These are phyloP conservation scores for Bombus consobrinus DNA, from an alignment of 1,140 invertebrate species.

Conservation along the genomic window DNA sequence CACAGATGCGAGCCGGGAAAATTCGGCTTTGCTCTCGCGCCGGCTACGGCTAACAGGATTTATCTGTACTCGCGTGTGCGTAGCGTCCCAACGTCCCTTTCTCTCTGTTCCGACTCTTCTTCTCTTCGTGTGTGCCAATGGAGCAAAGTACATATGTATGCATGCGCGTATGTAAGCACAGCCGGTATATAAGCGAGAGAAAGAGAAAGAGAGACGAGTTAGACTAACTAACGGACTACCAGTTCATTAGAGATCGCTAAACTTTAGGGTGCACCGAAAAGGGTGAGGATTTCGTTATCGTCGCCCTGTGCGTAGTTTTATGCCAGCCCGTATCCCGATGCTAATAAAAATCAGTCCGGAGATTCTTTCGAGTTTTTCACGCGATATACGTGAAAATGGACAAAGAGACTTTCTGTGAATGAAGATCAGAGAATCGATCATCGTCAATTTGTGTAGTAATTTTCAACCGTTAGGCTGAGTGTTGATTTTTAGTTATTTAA, in stretches of 20 bases:
- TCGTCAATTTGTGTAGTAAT: no score
- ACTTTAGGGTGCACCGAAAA: constrained; percentile 66
- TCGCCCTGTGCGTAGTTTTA: constrained; percentile 29
- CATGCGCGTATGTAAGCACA: constrained; percentile 25
- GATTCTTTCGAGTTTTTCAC: not conserved
- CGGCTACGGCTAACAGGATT: constrained; percentile 71
- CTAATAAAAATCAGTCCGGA: constrained; percentile 36
- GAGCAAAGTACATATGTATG: constrained; percentile 39
- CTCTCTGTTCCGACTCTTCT: constrained; percentile 11
- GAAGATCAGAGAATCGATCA: no score
- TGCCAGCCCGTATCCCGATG: constrained; percentile 34
- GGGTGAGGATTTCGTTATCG: constrained; percentile 71
- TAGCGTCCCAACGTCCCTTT: constrained; percentile 44
- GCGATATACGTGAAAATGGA: not conserved
- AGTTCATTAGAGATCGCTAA: constrained; percentile 74
- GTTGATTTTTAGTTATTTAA: no score
- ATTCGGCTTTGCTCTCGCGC: constrained; percentile 65
- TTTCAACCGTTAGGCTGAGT: no score
- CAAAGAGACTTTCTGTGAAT: not conserved
- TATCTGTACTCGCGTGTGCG: constrained; percentile 67
- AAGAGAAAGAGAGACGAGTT: constrained; percentile 29
- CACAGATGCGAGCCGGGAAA: constrained; percentile 71
- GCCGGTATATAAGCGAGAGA: not conserved
- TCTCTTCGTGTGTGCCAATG: constrained; percentile 5
- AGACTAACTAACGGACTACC: constrained; percentile 70